A percentile compares a stretch with the other conserved stretches of the same genome.
These are phyloP conservation scores for Rhamnusium bicolor DNA, from an alignment of 2,888 invertebrate species.

Conservation along the genomic window DNA sequence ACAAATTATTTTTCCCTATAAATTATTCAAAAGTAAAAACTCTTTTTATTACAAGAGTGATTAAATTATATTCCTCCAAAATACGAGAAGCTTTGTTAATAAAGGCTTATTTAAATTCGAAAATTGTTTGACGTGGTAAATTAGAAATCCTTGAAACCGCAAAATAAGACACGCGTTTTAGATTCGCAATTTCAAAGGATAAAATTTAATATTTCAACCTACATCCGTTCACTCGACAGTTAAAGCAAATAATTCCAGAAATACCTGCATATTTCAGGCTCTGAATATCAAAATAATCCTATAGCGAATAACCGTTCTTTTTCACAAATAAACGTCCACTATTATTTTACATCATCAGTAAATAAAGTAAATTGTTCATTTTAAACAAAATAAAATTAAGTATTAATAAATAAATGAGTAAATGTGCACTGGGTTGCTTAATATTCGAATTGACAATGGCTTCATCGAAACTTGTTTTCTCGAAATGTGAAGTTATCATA, in stretches of 20 bases:
- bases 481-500: too few species aligned
- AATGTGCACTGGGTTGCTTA: not conserved
- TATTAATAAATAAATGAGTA: too few species aligned
- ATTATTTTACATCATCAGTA: not conserved
- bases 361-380: not conserved
- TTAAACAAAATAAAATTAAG: not conserved
- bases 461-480: too few species aligned
- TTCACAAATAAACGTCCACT: not conserved
- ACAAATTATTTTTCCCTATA: not conserved
- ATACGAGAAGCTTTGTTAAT: not conserved
- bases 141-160: not conserved
- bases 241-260: slow-evolving; percentile 26
- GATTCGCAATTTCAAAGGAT: slow-evolving; percentile 1
- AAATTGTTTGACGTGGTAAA: not conserved
- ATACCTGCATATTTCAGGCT: slow-evolving; percentile 28
- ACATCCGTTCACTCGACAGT: slow-evolving; percentile 6
- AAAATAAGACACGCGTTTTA: not conserved
- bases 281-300: slow-evolving; percentile 23
- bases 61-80: not conserved
- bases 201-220: slow-evolving; percentile 20
- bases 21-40: not conserved
- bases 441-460: too few species aligned
- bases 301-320: not conserved
- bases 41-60: not conserved
- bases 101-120: not conserved